phyloP scores from a whole-genome alignment of 1,140 invertebrate genomes.

The Nymphalis io region DNA sequence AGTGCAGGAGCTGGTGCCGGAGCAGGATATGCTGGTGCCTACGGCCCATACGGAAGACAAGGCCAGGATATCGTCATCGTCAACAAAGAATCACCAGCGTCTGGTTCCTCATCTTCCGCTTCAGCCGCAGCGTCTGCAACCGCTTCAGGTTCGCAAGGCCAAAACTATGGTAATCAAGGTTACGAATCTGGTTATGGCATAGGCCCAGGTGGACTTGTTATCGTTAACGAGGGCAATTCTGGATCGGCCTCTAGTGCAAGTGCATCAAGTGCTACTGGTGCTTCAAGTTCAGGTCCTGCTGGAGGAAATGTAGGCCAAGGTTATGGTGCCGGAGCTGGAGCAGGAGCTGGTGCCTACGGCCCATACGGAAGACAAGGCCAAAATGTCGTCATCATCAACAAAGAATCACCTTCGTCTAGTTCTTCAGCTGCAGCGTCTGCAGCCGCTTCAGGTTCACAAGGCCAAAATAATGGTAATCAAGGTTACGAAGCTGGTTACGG shows the following conservation, averaged over 20 bases:
- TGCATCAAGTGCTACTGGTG: too few relatives aligned
- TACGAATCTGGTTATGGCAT: neutral
- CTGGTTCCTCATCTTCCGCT: conserved; percentile 14
- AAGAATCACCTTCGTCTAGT: neutral
- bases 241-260: too few relatives aligned
- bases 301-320: neutral
- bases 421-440: neutral
- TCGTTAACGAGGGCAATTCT: too few relatives aligned
- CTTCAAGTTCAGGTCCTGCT: neutral
- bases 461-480: neutral
- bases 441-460: neutral
- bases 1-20: too few relatives aligned
- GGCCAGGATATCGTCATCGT: neutral
- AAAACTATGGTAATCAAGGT: too few relatives aligned
- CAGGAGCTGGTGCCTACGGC: neutral
- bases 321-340: neutral
- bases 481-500: neutral
- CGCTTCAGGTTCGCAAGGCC: too few relatives aligned
- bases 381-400: conserved; percentile 8
- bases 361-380: conserved; percentile 3
- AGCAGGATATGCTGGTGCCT: neutral
- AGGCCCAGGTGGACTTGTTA: too few relatives aligned
- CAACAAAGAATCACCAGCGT: conserved; percentile 8
- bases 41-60: conserved; percentile 4
- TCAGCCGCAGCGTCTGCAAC: neutral